Evolutionary conservation across 2,113 vertebrate genomes (phyloP).

Genomic region (Merops nubicus): DNA sequence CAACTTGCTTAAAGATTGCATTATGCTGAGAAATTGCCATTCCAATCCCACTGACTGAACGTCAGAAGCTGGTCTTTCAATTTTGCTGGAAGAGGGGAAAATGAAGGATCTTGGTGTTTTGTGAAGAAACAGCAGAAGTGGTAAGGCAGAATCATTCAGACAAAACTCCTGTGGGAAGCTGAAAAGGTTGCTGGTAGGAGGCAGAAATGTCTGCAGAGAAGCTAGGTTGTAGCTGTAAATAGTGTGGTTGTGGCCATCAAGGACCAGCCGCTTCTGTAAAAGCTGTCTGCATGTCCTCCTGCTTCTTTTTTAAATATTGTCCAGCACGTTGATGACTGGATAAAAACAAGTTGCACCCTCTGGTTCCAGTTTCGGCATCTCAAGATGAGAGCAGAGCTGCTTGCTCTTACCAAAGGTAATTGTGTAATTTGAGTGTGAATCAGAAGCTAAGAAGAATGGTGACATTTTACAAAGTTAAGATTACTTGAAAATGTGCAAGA

Average conservation of each 20-base stretch:
- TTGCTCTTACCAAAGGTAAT: not conserved
- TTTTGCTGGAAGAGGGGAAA: not conserved
- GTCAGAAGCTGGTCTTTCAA: not conserved
- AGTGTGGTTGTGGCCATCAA: not conserved
- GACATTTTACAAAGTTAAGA: not conserved
- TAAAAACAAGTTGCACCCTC: not conserved
- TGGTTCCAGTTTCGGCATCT: not conserved
- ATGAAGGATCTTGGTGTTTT: not conserved
- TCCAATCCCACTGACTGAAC: not conserved
- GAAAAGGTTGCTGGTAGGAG: not conserved
- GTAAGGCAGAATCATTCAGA: not conserved
- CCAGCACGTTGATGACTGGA: not conserved
- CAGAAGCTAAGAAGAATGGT: not conserved
- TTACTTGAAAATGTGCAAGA: not conserved
- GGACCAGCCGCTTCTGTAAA: not conserved
- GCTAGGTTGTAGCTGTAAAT: not conserved
- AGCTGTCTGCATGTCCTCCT: not conserved
- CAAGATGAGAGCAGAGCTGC: fast-evolving
- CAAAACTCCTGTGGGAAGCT: not conserved
- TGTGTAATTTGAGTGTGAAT: not conserved
- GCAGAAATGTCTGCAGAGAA: not conserved
- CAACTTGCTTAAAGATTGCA: not conserved
- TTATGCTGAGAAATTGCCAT: not conserved
- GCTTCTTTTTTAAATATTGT: not conserved
- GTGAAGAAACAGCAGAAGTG: not conserved